Base-by-base conservation (phyloP, 2,888 invertebrate genomes). In the Andrena hattorfiana region DNA sequence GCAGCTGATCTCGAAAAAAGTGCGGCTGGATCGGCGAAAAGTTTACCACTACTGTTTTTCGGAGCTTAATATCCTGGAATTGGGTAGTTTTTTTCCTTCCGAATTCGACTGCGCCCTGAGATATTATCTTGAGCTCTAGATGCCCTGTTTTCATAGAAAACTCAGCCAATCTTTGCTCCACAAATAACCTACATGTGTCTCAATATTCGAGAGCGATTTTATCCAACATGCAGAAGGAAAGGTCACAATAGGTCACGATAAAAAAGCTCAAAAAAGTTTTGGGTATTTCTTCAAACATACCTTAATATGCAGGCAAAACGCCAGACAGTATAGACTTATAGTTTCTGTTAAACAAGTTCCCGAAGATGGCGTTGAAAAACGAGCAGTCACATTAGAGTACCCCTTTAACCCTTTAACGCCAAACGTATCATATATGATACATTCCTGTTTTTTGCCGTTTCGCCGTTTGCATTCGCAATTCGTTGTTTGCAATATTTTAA, bases 81-180 rank as follows among this genome's bases (percentile, higher is more conserved):
- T 32, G 48, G 5, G 23, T 48, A 63, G 48, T 56, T 70, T 64
- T 42, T 28, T 76, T 56, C 42, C 48, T 7, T 48, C n/a, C 10
- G 63, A 60, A 71, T 66, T 49, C 66, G 49, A 5, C 30, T 10
- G 10, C 23, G n/a, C n/a, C 48, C 56, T n/a, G 23, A 51, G 62
- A 54, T 68, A 77, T 77, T 64, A 72, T 72, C 32, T 48, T 26
- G 49, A 56, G 72, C 76, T 76, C 72, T 76, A 16, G 23, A 56
- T 32, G 68, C 51, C 5, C 72, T 60, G 72, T 77, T 77, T 68
- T 72, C 42, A 81, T n/a, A 28, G 68, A 54, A 72, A 77, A 81
- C 56, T 77, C 68, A 28, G 67, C 20, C 30, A 49, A 67, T 30
- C 63, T 63, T 48, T 54, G 67, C 23, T 54, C 28, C 8, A 30